Evolutionary conservation across 2,888 invertebrate species (phyloP).

Genomic region (Bombylius discolor): DNA sequence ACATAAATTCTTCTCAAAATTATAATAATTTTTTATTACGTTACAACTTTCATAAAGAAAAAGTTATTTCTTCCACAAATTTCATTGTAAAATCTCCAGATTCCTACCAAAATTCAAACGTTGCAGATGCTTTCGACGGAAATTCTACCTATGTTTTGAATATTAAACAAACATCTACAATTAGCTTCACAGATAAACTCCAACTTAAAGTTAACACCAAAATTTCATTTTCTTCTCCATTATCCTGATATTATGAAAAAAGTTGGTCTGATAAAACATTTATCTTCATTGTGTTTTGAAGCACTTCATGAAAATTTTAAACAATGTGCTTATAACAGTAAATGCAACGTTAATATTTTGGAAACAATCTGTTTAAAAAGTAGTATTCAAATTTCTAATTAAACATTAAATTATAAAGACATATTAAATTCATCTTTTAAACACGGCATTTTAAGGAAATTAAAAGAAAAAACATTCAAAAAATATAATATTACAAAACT

Average conservation of each 20-base stretch:
- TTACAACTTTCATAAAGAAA: no score
- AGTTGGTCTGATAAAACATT: constrained; percentile 12
- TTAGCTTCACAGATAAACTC: no score
- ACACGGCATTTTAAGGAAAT: not conserved
- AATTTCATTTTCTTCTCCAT: constrained; percentile 16
- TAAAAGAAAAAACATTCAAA: not conserved
- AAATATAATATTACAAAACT: not conserved
- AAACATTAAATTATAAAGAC: not conserved
- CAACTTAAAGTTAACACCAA: constrained; percentile 12
- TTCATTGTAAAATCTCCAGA: no score
- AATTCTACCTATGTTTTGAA: no score
- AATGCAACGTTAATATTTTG: constrained; percentile 2
- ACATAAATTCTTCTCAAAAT: no score
- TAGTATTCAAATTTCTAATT: not conserved
- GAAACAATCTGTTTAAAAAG: constrained; percentile 1
- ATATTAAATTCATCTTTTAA: not conserved
- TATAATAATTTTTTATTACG: no score
- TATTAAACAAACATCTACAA: no score
- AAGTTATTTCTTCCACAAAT: no score
- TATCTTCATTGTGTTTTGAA: constrained; percentile 15
- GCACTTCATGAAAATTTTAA: constrained; percentile 14
- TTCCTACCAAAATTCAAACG: no score
- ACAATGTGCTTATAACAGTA: not conserved
- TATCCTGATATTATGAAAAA: constrained; percentile 14
- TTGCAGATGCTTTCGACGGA: no score